Conservation (phyloP, 2,888 invertebrate genomes). For the Isotomurus palustris region DNA sequence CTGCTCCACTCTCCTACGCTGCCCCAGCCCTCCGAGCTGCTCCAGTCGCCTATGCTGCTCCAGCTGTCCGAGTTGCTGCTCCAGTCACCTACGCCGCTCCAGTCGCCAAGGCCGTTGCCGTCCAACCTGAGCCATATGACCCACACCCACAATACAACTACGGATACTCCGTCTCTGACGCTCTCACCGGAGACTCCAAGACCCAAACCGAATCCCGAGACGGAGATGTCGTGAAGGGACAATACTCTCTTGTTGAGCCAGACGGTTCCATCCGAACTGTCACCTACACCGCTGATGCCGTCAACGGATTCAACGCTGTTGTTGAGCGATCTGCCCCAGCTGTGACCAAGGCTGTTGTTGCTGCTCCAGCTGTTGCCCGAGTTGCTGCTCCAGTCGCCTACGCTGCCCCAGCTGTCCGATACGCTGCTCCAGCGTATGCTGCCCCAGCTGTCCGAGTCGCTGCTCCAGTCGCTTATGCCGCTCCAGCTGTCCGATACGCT, state of each 20-base stretch:
- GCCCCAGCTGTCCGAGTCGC: conserved; percentile 4
- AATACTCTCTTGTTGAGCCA: conserved; percentile 32
- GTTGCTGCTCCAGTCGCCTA: background rate
- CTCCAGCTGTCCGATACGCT: conserved; percentile 9
- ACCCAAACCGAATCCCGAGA: conserved; percentile 30
- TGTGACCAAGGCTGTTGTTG: background rate
- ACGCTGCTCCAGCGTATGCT: conserved; percentile 10
- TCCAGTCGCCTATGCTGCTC: conserved; percentile 13
- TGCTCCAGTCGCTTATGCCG: background rate
- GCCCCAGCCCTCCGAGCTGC: conserved; percentile 11
- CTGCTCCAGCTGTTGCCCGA: conserved; percentile 8
- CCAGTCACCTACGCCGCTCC: conserved; percentile 24
- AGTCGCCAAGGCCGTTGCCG: conserved; percentile 16
- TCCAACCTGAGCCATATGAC: conserved; percentile 30
- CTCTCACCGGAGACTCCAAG: conserved; percentile 36
- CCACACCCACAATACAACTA: conserved; percentile 40
- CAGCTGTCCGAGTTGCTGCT: background rate
- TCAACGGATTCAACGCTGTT: conserved; percentile 45
- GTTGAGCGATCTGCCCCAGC: conserved; percentile 32
- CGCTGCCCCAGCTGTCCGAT: conserved; percentile 4
- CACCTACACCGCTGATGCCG: conserved; percentile 41
- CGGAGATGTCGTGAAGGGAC: conserved; percentile 39
- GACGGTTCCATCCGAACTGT: conserved; percentile 37
- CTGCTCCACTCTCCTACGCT: conserved; percentile 3
- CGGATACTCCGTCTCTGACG: conserved; percentile 38